Conservation (phyloP, 2,888 invertebrate species). For the Fragum whitleyi region DNA sequence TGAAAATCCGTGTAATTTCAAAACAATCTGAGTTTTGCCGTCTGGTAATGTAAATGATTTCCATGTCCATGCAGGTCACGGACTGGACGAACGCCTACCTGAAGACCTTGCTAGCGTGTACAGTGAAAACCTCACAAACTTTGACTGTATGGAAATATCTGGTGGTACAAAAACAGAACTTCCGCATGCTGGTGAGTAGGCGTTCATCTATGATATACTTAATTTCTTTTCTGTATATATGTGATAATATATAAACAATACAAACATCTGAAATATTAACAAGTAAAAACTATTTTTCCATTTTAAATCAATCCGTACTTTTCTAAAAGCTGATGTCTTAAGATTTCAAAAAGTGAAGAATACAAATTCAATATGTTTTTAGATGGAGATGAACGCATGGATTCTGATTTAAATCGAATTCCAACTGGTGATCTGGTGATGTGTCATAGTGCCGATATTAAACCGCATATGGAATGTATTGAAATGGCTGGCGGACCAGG, state of each 20-base stretch:
- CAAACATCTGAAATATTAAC: too few relatives aligned
- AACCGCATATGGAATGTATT: conserved; percentile 10
- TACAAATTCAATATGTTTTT: not conserved
- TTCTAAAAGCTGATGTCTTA: too few relatives aligned
- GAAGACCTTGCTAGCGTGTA: not conserved
- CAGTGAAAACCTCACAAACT: not conserved
- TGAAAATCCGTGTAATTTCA: too few relatives aligned
- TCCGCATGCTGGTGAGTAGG: too few relatives aligned
- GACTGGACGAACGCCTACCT: not conserved
- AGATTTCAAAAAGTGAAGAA: too few relatives aligned
- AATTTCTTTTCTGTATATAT: too few relatives aligned
- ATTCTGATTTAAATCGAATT: conserved; percentile 28
- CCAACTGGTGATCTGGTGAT: conserved; percentile 24
- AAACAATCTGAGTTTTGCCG: too few relatives aligned
- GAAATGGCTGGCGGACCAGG: not conserved
- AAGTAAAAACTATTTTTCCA: too few relatives aligned
- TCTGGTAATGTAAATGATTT: too few relatives aligned
- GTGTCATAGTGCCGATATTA: conserved; percentile 8
- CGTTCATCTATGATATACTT: too few relatives aligned
- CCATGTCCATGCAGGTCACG: not conserved
- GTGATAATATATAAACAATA: too few relatives aligned
- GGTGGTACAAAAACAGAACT: not conserved
- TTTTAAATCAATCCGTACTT: too few relatives aligned
- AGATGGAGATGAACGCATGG: conserved; percentile 5
- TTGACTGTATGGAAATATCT: not conserved